Base-by-base conservation (phyloP, 2,797 vertebrate genomes). In the Myiothlypis chrysogaster region DNA sequence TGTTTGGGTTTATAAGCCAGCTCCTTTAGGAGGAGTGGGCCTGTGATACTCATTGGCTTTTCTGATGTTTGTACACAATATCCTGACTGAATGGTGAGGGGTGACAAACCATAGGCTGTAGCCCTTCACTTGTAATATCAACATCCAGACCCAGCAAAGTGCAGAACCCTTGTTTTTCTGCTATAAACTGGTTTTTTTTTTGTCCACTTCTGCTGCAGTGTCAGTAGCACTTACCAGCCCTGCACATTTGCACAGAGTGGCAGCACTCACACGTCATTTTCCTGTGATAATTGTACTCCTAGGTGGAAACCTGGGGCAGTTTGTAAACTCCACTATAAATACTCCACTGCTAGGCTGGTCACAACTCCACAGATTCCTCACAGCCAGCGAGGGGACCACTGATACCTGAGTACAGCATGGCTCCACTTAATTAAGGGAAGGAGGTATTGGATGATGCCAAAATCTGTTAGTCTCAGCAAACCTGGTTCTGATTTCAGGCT, bases 401-500 rank as follows among this genome's bases (percentile, higher is more conserved):
- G 57, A 25, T 60, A 30, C 27, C 61, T 1, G 2, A n/a, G 25
- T 10, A 50, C 81, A 41, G n/a, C 32, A 5, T 0, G 1, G 23
- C 10, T 79, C 28, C 13, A 11, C 49, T 65, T 55, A 28, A 66
- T 32, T 12, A 43, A 37, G 30, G 52, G 32, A 61, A 57, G 35
- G 13, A 68, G 25, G 15, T 23, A 7, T 34, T 10, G 34, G 73
- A 68, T 30, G 17, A n/a, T 83, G 34, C 21, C 69, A 85, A 49
- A 73, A 35, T 10, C 28, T 46, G 5, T 30, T 18, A 30, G 39
- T 30, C 5, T 39, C 5, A 3, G 56, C 10, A 68, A 90, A 21
- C 5, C 56, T 37, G 15, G 22, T 41, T 83, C 65, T 56, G 14
- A 30, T 87, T 84, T 78, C 76, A 80, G 41, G 27, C 41, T 61